These are phyloP conservation scores for Holothuria glaberrima DNA, from an alignment of 35 echinoderm and acorn worm genomes.

Conservation along the genomic window DNA sequence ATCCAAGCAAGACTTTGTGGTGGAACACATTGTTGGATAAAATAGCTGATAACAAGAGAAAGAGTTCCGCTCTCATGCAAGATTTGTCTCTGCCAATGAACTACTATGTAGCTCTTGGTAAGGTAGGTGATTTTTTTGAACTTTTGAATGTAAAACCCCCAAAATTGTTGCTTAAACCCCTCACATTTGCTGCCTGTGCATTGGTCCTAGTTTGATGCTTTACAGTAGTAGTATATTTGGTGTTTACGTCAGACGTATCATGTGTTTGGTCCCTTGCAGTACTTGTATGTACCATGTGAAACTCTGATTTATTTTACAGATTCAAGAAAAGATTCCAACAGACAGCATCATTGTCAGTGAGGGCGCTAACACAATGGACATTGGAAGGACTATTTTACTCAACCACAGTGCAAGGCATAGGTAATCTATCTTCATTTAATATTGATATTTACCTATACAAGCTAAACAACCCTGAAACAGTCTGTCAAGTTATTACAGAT, in stretches of 20 bases:
- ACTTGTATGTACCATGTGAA: no score
- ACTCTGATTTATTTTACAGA: background rate
- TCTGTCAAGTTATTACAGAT: no score
- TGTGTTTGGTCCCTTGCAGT: no score
- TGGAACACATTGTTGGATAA: conserved; percentile 78
- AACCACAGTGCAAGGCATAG: conserved; percentile 94
- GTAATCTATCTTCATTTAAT: no score
- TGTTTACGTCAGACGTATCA: no score
- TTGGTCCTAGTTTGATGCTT: no score
- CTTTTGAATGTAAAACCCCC: no score
- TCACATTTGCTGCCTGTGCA: no score
- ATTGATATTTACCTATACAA: no score
- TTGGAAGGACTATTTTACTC: conserved; percentile 88
- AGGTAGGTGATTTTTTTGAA: conserved; percentile 49
- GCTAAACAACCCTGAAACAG: no score
- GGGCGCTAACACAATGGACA: conserved; percentile 98
- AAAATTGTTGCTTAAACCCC: no score
- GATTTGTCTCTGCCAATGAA: conserved; percentile 91
- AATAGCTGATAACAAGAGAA: conserved; percentile 70
- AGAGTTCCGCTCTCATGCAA: conserved; percentile 66
- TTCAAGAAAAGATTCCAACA: conserved; percentile 81
- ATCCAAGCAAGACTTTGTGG: conserved; percentile 83
- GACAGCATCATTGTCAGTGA: conserved; percentile 95
- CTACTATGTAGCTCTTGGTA: conserved; percentile 82
- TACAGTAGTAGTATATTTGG: no score